These are phyloP conservation scores for Conus ventricosus DNA, from an alignment of 1,140 invertebrate genomes.

Conservation along the genomic window DNA sequence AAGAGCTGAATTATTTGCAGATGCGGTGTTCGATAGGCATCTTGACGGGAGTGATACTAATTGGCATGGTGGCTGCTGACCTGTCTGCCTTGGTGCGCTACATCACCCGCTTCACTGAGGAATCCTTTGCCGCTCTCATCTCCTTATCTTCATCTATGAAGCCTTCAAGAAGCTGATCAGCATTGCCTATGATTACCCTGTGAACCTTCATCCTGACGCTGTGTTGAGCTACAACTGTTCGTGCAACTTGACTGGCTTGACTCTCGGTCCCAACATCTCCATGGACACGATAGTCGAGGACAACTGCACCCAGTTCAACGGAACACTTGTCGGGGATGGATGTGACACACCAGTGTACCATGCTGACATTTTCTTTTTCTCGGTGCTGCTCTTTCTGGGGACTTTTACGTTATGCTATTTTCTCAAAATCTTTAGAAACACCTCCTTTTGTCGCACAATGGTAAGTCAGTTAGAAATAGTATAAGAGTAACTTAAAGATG, in stretches of 20 bases:
- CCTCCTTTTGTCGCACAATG: conserved; percentile 90
- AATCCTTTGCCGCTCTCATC: conserved; percentile 98
- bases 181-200: conserved; percentile 48
- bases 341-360: conserved; percentile 75
- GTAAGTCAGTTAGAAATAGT: conserved; percentile 52
- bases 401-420: conserved; percentile 93
- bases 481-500: no score
- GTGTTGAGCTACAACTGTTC: conserved; percentile 56
- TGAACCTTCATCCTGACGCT: conserved; percentile 42
- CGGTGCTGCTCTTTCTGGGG: conserved; percentile 92
- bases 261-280: conserved; percentile 19
- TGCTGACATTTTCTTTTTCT: conserved; percentile 97
- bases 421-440: conserved; percentile 95
- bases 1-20: conserved; percentile 92
- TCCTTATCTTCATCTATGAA: conserved; percentile 99
- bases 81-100: conserved; percentile 98
- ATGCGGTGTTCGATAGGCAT: conserved; percentile 95
- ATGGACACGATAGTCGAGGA: not conserved
- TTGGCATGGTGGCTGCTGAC: conserved; percentile 95
- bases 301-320: conserved; percentile 78
- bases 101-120: conserved; percentile 99
- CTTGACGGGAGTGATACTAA: conserved; percentile 92
- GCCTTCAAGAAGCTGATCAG: conserved; percentile 79
- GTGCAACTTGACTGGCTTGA: conserved; percentile 52
- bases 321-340: conserved; percentile 83